Evolutionary conservation across 2,113 vertebrate genomes (phyloP), one percentile per base, ranked within the genome.

Genomic region (Osmerus mordax): DNA sequence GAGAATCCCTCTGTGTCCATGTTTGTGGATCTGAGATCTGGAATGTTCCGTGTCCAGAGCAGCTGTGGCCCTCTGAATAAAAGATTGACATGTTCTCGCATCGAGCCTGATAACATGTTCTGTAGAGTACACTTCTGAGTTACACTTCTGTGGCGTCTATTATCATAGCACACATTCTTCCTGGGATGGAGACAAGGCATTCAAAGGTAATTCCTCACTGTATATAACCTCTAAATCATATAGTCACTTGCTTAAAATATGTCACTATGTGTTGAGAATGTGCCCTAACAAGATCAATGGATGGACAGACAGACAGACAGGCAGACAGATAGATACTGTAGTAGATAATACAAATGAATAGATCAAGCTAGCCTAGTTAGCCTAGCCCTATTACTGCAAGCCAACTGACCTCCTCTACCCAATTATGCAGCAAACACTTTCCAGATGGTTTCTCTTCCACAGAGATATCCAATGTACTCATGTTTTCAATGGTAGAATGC

Each of bases 381-480:
- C 6, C 15, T 47, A 53, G 9, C 19, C 21, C 6, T 15, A 7
- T 28, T 16, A 2, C 2, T 66, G 41, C 16, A n/a, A 9, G 19
- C 13, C 16, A 66, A 69, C 85, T 81, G 69, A 89, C 90, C 89
- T 89, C 82, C 8, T 91, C 88, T 3, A 68, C 74, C 83, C 84
- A 81, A 78, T 85, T 88, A 54, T 63, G 58, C 58, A 74, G 3
- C 29, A 86, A 55, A 75, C 72, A 73, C 41, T 67, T 83, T 28
- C 78, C 72, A 0, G 0, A 13, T 12, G 78, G 3, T 51, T 25
- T 61, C 1, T 28, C 65, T 52, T 54, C 41, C 58, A 15, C 65
- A 4, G 64, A 5, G 8, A 16, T 14, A 4, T 71, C 15, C 15
- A 78, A 47, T 5, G 70, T 67, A 21, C 23, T 78, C 87, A 90